A percentile compares a stretch with the other conserved stretches of the same genome.
phyloP scores from a whole-genome alignment of 2,797 vertebrate genomes.

The Falco biarmicus region DNA sequence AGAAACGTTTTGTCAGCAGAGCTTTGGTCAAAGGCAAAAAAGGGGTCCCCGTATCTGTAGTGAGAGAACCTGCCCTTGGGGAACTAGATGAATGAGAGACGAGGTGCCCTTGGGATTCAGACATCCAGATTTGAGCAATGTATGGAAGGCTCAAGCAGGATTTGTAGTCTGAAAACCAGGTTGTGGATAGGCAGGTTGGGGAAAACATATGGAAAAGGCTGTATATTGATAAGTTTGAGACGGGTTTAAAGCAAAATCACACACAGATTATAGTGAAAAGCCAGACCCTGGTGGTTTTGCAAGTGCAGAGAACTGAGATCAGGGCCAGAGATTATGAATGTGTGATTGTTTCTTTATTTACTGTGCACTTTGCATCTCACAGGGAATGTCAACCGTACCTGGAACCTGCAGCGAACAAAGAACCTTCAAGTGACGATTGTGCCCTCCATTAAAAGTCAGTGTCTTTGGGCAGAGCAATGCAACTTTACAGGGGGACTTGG shows the following conservation, averaged over 20 bases:
- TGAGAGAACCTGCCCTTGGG: background rate
- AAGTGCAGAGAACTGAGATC: background rate
- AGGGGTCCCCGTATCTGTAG: background rate
- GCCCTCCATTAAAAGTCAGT: constrained; percentile 79
- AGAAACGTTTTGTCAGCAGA: background rate
- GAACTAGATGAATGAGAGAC: background rate
- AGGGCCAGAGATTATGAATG: background rate
- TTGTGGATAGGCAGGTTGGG: background rate
- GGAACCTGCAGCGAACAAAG: constrained; percentile 80
- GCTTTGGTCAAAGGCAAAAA: background rate
- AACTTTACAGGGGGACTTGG: background rate
- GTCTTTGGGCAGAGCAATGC: background rate
- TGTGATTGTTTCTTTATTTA: background rate
- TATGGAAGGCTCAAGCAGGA: background rate
- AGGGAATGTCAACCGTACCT: constrained; percentile 79
- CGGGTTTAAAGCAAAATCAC: background rate
- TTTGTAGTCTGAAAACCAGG: background rate
- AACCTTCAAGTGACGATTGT: constrained; percentile 77
- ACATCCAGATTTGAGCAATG: background rate
- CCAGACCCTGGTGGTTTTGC: background rate
- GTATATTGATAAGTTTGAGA: background rate
- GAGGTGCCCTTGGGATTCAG: background rate
- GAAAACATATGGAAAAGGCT: background rate
- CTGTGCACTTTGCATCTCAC: background rate
- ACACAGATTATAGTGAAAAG: background rate